A percentile compares a stretch with the other conserved stretches of the same genome.
Conservation (phyloP, 2,113 vertebrate genomes). For the Platichthys flesus region DNA sequence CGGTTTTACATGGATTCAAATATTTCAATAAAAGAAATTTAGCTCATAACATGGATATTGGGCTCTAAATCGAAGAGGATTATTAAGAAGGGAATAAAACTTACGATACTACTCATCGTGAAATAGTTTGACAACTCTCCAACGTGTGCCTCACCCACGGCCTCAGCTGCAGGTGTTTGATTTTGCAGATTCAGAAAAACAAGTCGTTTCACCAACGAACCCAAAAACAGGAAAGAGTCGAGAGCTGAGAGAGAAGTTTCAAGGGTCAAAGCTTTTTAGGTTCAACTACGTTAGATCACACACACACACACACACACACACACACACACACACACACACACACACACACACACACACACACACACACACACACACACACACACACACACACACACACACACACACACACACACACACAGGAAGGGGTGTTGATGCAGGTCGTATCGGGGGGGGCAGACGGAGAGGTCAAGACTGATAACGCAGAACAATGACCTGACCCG, state of each 20-base stretch:
- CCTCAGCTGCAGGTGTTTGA: too few species aligned
- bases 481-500: conserved; percentile 76
- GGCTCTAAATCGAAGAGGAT: too few species aligned
- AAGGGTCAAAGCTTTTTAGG: conserved; percentile 31
- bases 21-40: too few species aligned
- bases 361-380: conserved; percentile 22
- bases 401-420: conserved; percentile 60
- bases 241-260: conserved; percentile 37
- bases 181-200: background rate
- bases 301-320: too few species aligned
- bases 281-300: conserved; percentile 53
- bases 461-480: conserved; percentile 71
- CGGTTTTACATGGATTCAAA: too few species aligned
- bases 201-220: background rate
- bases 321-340: too few species aligned
- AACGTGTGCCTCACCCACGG: too few species aligned
- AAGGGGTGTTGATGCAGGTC: conserved; percentile 67
- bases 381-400: conserved; percentile 33
- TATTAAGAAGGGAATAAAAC: too few species aligned
- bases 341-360: too few species aligned
- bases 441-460: conserved; percentile 55
- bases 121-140: too few species aligned
- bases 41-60: too few species aligned
- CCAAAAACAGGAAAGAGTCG: conserved; percentile 67
- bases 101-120: too few species aligned